Evolutionary conservation across 2,888 invertebrate species (phyloP).

Genomic region (Lithophane socia): DNA sequence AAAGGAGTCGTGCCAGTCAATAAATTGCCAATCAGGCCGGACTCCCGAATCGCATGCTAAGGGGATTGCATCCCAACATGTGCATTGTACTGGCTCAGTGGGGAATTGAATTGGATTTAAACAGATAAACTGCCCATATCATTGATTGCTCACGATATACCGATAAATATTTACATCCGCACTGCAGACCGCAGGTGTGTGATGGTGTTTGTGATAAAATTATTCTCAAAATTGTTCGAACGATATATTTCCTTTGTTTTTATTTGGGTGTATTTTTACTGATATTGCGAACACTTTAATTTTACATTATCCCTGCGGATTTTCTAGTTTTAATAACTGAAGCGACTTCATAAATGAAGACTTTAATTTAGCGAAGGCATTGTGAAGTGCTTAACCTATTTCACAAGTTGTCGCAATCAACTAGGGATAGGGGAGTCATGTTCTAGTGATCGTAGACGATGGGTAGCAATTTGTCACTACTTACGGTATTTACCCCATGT

Average conservation of each 20-base stretch:
- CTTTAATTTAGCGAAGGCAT: slow-evolving; percentile 33
- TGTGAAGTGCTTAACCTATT: slow-evolving; percentile 42
- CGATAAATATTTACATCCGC: slow-evolving; percentile 43
- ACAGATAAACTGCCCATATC: slow-evolving; percentile 49
- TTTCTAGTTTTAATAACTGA: slow-evolving; percentile 20
- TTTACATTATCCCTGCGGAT: background rate
- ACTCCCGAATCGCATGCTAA: slow-evolving; percentile 54
- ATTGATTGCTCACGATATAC: slow-evolving; percentile 40
- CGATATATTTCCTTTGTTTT: slow-evolving; percentile 10
- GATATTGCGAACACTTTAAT: slow-evolving; percentile 27
- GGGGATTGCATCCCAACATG: slow-evolving; percentile 49
- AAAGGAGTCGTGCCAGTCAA: slow-evolving; percentile 67
- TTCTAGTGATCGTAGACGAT: slow-evolving; percentile 42
- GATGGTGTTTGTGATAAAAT: slow-evolving; percentile 33
- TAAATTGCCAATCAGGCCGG: slow-evolving; percentile 72
- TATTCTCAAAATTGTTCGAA: slow-evolving; percentile 30
- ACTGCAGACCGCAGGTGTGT: slow-evolving; percentile 29
- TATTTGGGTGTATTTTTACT: slow-evolving; percentile 22
- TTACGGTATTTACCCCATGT: slow-evolving; percentile 47
- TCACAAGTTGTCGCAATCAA: slow-evolving; percentile 43
- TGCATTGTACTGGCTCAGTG: slow-evolving; percentile 31
- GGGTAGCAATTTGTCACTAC: slow-evolving; percentile 59
- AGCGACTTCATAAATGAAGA: background rate
- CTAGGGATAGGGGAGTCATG: slow-evolving; percentile 39
- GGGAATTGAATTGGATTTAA: slow-evolving; percentile 51